Base-by-base conservation (phyloP, 1,140 invertebrate species). In the Aphaenogaster floridana region DNA sequence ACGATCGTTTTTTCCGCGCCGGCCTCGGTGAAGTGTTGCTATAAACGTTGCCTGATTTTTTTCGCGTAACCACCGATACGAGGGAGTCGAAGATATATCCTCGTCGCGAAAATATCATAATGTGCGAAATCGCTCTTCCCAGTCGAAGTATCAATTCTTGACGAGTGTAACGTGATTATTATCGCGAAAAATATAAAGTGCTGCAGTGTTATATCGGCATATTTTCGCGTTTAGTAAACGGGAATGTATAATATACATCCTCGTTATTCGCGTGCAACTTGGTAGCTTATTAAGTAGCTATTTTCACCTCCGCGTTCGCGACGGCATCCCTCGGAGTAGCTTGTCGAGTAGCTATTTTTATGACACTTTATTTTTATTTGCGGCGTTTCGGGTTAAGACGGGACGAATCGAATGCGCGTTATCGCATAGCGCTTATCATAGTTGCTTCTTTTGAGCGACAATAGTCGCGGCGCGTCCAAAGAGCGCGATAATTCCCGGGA, bases 281-380 rank as follows among this genome's bases (percentile, higher is more conserved):
- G 89, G 90, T 91, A 91, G 90, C 90, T 91, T 91, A n/a, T 79
- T 81, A 54, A 71, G 87, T 91, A 89, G 87, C 89, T 91, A 91
- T 87, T 89, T 89, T 87, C 71, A 83, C n/a, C n/a, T 6, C 7
- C 42, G 28, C 59, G 76, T 68, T 80, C 50, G 50, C 71, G 57
- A 45, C 39, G 15, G 36, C 64, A 42, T 54, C 11, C 28, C 36
- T 28, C 28, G 42, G 57, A 63, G 69, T 76, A 72, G 4, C 80
- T 83, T 59, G 52, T 83, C 21, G 66, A 71, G 50, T 59, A 72
- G 52, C 52, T 84, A 50, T 84, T 61, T 81, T 84, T 50, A 11
- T 15, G 48, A 71, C 0, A 45, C 42, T 39, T 50, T 76, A 21
- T 21, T 84, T 21, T 48, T 59, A 59, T 36, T 45, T 59, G 28